A percentile compares a stretch with the other conserved stretches of the same genome.
Conservation (phyloP, 2,113 vertebrate species). For the Forbesichthys papilliferus region DNA sequence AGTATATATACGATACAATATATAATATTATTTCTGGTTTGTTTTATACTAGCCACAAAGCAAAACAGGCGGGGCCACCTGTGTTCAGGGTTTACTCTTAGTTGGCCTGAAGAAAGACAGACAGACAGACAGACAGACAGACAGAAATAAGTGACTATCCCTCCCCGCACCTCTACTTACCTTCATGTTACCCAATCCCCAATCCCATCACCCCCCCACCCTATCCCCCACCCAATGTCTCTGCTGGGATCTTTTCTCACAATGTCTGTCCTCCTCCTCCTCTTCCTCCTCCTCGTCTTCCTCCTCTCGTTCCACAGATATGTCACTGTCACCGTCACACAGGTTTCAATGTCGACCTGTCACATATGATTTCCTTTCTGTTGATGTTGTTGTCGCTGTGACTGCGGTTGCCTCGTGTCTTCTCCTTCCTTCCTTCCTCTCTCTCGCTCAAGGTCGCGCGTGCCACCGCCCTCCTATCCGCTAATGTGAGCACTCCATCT, state of each 20-base stretch:
- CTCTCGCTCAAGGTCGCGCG: conserved; percentile 49
- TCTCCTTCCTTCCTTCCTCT: conserved; percentile 32
- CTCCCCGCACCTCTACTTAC: background rate
- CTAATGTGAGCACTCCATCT: conserved; percentile 36
- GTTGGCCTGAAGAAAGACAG: too few relatives aligned
- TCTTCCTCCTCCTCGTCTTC: conserved; percentile 36
- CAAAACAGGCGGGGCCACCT: too few relatives aligned
- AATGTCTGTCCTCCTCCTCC: conserved; percentile 46
- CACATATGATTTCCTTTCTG: conserved; percentile 28
- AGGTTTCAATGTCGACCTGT: conserved; percentile 47
- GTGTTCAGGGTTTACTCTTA: too few relatives aligned
- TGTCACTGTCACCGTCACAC: conserved; percentile 55
- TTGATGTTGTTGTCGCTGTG: conserved; percentile 51
- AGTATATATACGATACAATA: too few relatives aligned
- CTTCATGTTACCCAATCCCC: background rate
- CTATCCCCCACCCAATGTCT: background rate
- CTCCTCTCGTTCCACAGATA: conserved; percentile 43
- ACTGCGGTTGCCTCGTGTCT: conserved; percentile 36
- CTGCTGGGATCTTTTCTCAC: background rate
- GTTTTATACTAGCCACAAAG: too few relatives aligned
- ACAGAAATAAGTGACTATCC: background rate
- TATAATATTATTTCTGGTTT: too few relatives aligned
- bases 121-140: too few relatives aligned
- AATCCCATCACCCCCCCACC: conserved; percentile 1
- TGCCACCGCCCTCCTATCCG: conserved; percentile 34